These are phyloP conservation scores for Lithobates pipiens DNA, from an alignment of 2,797 vertebrate species.

Conservation along the genomic window DNA sequence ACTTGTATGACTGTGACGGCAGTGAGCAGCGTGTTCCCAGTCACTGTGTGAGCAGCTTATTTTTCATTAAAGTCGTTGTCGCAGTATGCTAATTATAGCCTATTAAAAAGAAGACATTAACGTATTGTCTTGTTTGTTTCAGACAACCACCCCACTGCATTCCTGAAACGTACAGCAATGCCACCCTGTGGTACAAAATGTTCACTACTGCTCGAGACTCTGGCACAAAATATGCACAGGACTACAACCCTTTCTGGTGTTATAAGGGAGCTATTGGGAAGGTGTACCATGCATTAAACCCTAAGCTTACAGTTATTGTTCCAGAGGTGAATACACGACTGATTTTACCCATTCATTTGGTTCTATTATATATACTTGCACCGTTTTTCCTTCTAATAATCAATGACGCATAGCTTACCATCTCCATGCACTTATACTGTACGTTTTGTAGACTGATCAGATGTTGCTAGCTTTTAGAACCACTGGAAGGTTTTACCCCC, in stretches of 20 bases:
- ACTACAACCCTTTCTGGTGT: conserved; percentile 99
- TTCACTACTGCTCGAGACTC: conserved; percentile 94
- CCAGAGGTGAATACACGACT: conserved; percentile 88
- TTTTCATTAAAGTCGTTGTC: not conserved
- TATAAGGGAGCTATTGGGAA: conserved; percentile 98
- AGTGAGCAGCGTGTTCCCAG: conserved; percentile 87
- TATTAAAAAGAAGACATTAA: not conserved
- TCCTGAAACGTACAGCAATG: conserved; percentile 94
- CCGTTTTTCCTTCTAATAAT: no score
- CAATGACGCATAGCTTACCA: no score
- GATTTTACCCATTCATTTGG: no score
- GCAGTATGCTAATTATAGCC: not conserved
- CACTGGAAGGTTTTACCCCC: no score
- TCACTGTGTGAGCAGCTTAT: conserved; percentile 89
- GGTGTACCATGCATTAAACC: conserved; percentile 95
- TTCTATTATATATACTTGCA: no score
- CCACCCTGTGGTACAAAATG: conserved; percentile 97
- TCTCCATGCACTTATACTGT: no score
- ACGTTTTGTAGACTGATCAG: no score
- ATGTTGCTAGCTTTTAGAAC: no score
- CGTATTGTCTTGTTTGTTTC: conserved; percentile 42
- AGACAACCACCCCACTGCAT: conserved; percentile 95
- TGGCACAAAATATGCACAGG: conserved; percentile 94
- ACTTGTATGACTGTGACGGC: conserved; percentile 96
- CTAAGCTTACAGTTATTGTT: conserved; percentile 95